Base-by-base conservation (phyloP, 2,113 vertebrate species). In the Corythaixoides concolor region DNA sequence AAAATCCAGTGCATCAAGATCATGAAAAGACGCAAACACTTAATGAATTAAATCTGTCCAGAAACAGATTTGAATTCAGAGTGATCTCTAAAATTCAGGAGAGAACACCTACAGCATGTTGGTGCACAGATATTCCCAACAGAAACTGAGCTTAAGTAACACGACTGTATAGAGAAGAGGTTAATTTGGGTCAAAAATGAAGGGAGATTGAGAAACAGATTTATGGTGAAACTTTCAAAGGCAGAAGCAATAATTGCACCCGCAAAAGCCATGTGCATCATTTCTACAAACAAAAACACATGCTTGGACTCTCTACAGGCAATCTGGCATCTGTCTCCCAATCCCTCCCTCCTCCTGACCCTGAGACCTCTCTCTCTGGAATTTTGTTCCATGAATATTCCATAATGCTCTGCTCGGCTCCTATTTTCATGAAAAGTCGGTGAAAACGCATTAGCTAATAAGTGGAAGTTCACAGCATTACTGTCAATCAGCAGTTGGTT, bases 201-300 rank as follows among this genome's bases (percentile, higher is more conserved):
- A 96, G 76, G 69, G 87, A 94, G 91, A 97, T 91, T 92, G 92
- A 96, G 96, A 97, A 96, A 92, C 64, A 96, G 80, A 97, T 87
- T 96, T 96, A 95, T 96, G 94, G 86, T 95, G 92, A 96, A 97
- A 95, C 92, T 97, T 95, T 96, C 89, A 97, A 97, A 97, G 94
- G 96, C 90, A 97, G 91, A 92, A 92, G 76, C 84, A 97, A 82
- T 93, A 95, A 97, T 78, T 97, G 94, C 94, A 93, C 96, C 86
- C 94, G 3, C 96, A 97, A 97, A 97, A 97, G 91, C 84, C 96
- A 97, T 96, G 95, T 92, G 94, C 86, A 95, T 97, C 96, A 95
- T 89, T 90, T 86, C 92, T 96, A 95, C 92, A 96, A 97, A 96
- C 89, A 97, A 96, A 97, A 97, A 96, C 95, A 97, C 94, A 97